Evolutionary conservation across 2,113 vertebrate genomes (phyloP).

Genomic region (Hippocampus zosterae): DNA sequence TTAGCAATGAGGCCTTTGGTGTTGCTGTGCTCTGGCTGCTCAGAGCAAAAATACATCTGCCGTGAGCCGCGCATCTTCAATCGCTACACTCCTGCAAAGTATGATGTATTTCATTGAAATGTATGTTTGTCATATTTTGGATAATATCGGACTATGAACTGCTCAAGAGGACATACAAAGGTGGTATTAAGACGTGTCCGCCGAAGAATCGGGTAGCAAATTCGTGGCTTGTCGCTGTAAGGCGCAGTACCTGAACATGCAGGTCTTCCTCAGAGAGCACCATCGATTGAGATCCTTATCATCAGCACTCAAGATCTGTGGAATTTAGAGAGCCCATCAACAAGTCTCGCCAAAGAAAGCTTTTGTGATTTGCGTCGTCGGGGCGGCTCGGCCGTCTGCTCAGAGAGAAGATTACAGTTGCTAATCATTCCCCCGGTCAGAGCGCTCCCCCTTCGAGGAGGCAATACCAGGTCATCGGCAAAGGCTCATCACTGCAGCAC

Average conservation of each 20-base stretch:
- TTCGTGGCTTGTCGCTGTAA: neutral
- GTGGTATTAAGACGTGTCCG: neutral
- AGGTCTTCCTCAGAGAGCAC: constrained; percentile 87
- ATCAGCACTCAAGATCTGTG: constrained; percentile 77
- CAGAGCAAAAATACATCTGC: no score
- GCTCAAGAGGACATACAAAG: neutral
- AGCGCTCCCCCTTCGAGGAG: constrained; percentile 56
- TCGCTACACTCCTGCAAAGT: no score
- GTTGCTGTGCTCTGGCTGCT: no score
- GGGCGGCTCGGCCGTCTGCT: constrained; percentile 45
- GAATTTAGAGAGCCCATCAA: constrained; percentile 6
- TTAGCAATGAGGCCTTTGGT: no score
- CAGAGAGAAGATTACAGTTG: constrained; percentile 79
- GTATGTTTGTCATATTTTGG: no score
- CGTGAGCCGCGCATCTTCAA: no score
- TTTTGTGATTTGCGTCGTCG: constrained; percentile 34
- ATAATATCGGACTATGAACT: no score
- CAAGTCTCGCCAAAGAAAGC: neutral
- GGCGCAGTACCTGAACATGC: constrained; percentile 83
- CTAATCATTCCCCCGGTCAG: constrained; percentile 74
- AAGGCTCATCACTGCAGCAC: constrained; percentile 71
- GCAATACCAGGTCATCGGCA: constrained; percentile 75
- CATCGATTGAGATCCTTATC: constrained; percentile 87
- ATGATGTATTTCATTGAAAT: no score
- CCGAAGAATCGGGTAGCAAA: neutral